A percentile compares a stretch with the other conserved stretches of the same genome.
Evolutionary conservation across 2,888 invertebrate genomes (phyloP).

Genomic region (Caenorhabditis sp.): DNA sequence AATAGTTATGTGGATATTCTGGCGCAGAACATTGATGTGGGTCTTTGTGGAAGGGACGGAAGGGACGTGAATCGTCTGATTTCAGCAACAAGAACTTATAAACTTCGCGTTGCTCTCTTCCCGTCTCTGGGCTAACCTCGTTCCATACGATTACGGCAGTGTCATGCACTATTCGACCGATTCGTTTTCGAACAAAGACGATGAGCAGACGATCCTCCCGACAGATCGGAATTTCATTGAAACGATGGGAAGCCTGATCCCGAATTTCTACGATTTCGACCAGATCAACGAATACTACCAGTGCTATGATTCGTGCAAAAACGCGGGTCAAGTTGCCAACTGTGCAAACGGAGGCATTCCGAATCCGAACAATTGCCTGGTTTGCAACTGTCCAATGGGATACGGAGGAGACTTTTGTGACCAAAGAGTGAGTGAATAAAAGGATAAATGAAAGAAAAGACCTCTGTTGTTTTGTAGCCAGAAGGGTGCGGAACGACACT

Average conservation of each 20-base stretch:
- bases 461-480: constrained; percentile 24
- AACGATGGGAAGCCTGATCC: constrained; percentile 60
- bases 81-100: constrained; percentile 50
- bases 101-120: constrained; percentile 54
- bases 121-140: constrained; percentile 54
- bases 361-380: constrained; percentile 58
- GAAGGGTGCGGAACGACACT: constrained; percentile 49
- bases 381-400: constrained; percentile 60
- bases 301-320: constrained; percentile 45
- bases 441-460: background rate
- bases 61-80: background rate
- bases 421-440: constrained; percentile 48
- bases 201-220: constrained; percentile 53
- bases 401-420: constrained; percentile 60
- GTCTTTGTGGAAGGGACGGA: too few relatives aligned
- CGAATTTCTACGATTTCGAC: constrained; percentile 60
- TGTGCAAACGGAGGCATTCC: constrained; percentile 62
- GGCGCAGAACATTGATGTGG: constrained; percentile 51
- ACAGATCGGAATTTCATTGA: constrained; percentile 50
- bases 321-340: constrained; percentile 12
- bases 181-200: constrained; percentile 57
- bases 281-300: constrained; percentile 59
- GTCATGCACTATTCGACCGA: constrained; percentile 61
- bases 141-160: constrained; percentile 60
- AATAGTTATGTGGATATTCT: constrained; percentile 48